These are phyloP conservation scores for Autographa pulchrina DNA, from an alignment of 2,888 invertebrate species.

Conservation along the genomic window DNA sequence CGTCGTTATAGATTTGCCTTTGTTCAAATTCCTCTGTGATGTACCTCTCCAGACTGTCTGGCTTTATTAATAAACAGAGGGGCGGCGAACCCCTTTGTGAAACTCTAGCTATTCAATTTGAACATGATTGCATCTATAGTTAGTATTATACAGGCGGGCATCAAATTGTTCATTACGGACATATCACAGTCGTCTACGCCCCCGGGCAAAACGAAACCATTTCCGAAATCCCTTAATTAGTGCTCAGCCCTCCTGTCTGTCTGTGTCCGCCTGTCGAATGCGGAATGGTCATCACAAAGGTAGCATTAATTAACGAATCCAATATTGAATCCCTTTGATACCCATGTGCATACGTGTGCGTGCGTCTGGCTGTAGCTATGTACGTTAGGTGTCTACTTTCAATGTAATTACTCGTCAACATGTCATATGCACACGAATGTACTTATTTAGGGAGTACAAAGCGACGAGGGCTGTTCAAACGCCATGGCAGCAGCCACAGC, in stretches of 20 bases:
- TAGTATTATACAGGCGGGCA: slow-evolving; percentile 14
- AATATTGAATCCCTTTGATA: slow-evolving; percentile 72
- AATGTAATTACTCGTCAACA: slow-evolving; percentile 75
- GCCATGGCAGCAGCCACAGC: slow-evolving; percentile 41
- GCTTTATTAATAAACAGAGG: slow-evolving; percentile 53
- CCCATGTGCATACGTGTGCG: slow-evolving; percentile 26
- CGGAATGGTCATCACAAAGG: slow-evolving; percentile 71
- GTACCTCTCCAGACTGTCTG: slow-evolving; percentile 29
- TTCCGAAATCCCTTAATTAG: slow-evolving; percentile 67
- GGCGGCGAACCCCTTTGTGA: slow-evolving; percentile 47
- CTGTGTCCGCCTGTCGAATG: slow-evolving; percentile 64
- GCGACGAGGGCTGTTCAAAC: slow-evolving; percentile 63
- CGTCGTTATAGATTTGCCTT: slow-evolving; percentile 15
- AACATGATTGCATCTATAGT: slow-evolving; percentile 43
- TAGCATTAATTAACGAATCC: slow-evolving; percentile 76
- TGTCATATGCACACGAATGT: slow-evolving; percentile 69
- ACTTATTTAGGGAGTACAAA: slow-evolving; percentile 68
- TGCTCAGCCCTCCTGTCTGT: slow-evolving; percentile 60
- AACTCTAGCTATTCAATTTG: slow-evolving; percentile 47
- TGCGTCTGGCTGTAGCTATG: slow-evolving; percentile 21
- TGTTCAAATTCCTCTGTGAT: slow-evolving; percentile 32
- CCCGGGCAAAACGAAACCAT: slow-evolving; percentile 56
- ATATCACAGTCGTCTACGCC: slow-evolving; percentile 49
- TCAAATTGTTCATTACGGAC: slow-evolving; percentile 51
- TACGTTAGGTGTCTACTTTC: slow-evolving; percentile 64